These are phyloP conservation scores for Caenorhabditis sp. DNA, from an alignment of 2,888 invertebrate species.

Conservation along the genomic window DNA sequence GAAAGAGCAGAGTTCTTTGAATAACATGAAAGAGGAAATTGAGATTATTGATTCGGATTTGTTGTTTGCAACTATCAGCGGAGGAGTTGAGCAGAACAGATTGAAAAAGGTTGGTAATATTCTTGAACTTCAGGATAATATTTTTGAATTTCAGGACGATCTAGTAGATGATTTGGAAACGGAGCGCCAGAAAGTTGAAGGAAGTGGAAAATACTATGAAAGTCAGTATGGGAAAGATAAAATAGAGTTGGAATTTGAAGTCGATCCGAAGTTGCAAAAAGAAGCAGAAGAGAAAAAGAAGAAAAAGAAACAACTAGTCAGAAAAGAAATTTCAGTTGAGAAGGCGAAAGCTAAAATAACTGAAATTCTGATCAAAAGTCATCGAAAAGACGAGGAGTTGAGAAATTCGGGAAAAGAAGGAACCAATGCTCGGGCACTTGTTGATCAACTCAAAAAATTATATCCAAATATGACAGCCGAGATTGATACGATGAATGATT, in stretches of 20 bases:
- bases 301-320: neutral
- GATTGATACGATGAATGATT: conserved; percentile 30
- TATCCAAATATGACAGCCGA: conserved; percentile 32
- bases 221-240: conserved; percentile 52
- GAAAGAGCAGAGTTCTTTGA: conserved; percentile 23
- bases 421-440: conserved; percentile 10
- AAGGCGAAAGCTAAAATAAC: conserved; percentile 22
- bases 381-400: conserved; percentile 17
- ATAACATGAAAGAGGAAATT: neutral
- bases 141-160: conserved; percentile 1
- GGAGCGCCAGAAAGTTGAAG: conserved; percentile 14
- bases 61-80: neutral
- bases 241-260: conserved; percentile 45
- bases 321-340: conserved; percentile 6
- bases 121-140: too few relatives aligned
- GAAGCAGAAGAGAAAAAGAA: neutral
- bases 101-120: conserved; percentile 1
- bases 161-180: conserved; percentile 4
- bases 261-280: conserved; percentile 31
- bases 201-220: conserved; percentile 38
- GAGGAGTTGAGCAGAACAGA: neutral
- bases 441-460: conserved; percentile 20
- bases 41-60: conserved; percentile 10
- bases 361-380: conserved; percentile 13
- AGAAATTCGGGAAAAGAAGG: conserved; percentile 12